These are phyloP conservation scores for Ardeotis arabs DNA, from an alignment of 2,113 vertebrate genomes.

Conservation along the genomic window DNA sequence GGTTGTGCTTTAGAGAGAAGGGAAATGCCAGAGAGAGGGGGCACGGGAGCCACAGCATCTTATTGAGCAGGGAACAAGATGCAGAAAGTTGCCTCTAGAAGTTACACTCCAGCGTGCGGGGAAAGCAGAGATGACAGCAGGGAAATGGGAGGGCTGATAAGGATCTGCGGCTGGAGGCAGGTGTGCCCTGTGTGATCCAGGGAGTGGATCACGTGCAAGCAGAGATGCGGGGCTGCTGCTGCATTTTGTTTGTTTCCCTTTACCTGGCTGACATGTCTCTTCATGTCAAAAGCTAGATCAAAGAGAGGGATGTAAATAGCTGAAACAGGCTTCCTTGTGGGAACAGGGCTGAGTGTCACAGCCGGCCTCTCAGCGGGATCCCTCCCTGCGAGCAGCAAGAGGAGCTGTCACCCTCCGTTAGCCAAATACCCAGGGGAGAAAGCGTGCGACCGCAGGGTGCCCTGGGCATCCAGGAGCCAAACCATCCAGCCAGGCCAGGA, in stretches of 20 bases:
- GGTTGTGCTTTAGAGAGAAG: not conserved
- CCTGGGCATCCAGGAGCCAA: not conserved
- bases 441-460: not conserved
- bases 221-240: not conserved
- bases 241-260: not conserved
- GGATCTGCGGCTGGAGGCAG: constrained; percentile 35
- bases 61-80: not conserved
- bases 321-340: not conserved
- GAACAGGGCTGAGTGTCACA: not conserved
- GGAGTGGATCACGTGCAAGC: not conserved
- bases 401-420: not conserved
- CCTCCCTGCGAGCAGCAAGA: not conserved
- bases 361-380: not conserved
- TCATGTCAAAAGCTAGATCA: constrained; percentile 13
- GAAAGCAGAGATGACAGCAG: not conserved
- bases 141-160: constrained; percentile 1
- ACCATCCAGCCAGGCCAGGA: accelerated
- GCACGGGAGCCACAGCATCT: not conserved
- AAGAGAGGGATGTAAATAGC: not conserved
- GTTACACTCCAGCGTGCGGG: not conserved
- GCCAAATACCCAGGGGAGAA: not conserved
- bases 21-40: not conserved
- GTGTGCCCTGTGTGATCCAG: not conserved
- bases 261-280: not conserved
- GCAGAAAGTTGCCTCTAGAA: not conserved